Evolutionary conservation across 2,113 vertebrate species (phyloP).

Genomic region (Oryzias melastigma): DNA sequence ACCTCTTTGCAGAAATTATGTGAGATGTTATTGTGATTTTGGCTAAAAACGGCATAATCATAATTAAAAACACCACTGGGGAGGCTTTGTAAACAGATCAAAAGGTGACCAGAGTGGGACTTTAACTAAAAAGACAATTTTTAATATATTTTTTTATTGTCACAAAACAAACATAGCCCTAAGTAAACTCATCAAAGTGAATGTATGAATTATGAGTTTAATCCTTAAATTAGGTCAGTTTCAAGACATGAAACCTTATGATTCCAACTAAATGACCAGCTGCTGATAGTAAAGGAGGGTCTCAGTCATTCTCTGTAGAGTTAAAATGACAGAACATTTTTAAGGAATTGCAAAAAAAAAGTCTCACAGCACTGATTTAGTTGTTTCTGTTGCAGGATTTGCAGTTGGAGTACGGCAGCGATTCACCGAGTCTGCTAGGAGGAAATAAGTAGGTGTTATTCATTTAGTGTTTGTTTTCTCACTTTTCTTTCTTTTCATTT

Average conservation of each 20-base stretch:
- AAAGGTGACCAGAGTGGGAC: too few relatives aligned
- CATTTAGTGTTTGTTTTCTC: neutral
- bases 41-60: too few relatives aligned
- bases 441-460: slow-evolving; percentile 89
- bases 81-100: too few relatives aligned
- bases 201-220: too few relatives aligned
- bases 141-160: too few relatives aligned
- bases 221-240: too few relatives aligned
- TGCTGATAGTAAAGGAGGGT: neutral
- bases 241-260: neutral
- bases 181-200: too few relatives aligned
- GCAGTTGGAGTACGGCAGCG: slow-evolving; percentile 88
- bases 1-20: too few relatives aligned
- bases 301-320: neutral
- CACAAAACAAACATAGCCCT: too few relatives aligned
- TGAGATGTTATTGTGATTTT: too few relatives aligned
- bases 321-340: neutral
- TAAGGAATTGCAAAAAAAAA: neutral
- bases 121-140: too few relatives aligned
- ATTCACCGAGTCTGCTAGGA: slow-evolving; percentile 86
- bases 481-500: neutral
- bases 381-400: slow-evolving; percentile 81
- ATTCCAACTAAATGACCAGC: neutral
- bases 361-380: slow-evolving; percentile 11
- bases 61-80: too few relatives aligned